Evolutionary conservation across 2,113 vertebrate species (phyloP).

Genomic region (Aspiorhynchus laticeps): DNA sequence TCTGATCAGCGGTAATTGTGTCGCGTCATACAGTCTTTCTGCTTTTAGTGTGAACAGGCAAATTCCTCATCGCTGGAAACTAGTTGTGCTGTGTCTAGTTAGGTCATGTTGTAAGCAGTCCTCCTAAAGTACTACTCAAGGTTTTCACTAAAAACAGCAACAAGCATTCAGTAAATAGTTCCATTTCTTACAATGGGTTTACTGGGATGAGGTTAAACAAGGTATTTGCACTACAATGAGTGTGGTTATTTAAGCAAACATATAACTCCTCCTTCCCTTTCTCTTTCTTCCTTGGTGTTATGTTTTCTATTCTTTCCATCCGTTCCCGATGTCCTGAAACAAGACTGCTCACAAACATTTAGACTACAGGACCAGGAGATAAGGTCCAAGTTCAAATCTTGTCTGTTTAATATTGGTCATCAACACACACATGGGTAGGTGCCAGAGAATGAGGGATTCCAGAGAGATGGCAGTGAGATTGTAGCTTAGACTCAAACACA

Average conservation of each 20-base stretch:
- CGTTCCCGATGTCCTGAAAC: slow-evolving; percentile 54
- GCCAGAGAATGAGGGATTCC: slow-evolving; percentile 2
- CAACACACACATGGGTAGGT: slow-evolving; percentile 1
- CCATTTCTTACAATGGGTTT: background rate
- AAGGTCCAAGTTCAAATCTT: slow-evolving; percentile 42
- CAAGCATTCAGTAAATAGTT: background rate
- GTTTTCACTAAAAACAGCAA: slow-evolving; percentile 17
- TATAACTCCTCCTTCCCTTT: background rate
- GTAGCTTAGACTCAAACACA: background rate
- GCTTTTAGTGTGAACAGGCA: background rate
- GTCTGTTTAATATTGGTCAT: slow-evolving; percentile 45
- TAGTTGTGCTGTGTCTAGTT: background rate
- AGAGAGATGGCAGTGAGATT: slow-evolving; percentile 12
- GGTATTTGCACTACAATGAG: background rate
- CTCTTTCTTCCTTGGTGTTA: background rate
- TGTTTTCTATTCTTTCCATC: slow-evolving; percentile 55
- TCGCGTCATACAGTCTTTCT: background rate
- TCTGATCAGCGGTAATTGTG: background rate
- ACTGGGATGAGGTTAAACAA: slow-evolving; percentile 21
- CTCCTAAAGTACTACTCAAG: slow-evolving; percentile 13
- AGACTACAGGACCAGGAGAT: slow-evolving; percentile 63
- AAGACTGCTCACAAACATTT: slow-evolving; percentile 72
- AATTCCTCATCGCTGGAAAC: background rate
- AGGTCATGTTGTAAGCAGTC: background rate
- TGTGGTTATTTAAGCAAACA: slow-evolving; percentile 11